Conservation (phyloP, 2,888 invertebrate species). For the Poecilus cupreus region DNA sequence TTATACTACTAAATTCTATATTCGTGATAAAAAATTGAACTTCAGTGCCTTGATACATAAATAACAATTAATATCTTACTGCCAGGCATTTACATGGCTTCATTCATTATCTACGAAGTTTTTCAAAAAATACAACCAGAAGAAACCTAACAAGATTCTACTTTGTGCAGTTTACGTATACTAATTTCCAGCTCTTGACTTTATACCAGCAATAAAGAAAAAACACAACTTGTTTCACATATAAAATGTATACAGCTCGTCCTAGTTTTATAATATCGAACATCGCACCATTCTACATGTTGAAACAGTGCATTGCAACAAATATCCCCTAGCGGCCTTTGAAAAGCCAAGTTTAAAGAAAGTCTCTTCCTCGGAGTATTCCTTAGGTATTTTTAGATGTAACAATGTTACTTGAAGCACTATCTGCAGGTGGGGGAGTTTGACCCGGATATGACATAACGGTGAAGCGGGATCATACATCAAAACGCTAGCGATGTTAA, state of each 20-base stretch:
- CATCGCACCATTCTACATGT: neutral
- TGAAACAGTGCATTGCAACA: neutral
- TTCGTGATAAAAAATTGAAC: no score
- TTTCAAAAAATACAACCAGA: no score
- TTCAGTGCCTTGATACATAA: no score
- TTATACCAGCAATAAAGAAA: no score
- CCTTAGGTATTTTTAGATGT: neutral
- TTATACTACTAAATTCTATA: no score
- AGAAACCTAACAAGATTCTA: no score
- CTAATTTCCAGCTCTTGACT: no score
- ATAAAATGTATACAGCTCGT: neutral
- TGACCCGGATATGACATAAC: neutral
- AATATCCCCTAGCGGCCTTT: neutral
- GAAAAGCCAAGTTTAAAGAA: neutral
- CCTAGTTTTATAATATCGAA: neutral
- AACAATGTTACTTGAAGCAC: neutral
- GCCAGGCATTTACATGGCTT: no score
- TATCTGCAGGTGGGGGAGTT: neutral
- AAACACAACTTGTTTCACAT: neutral
- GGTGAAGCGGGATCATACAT: constrained; percentile 10
- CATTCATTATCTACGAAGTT: no score
- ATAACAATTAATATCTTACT: no score
- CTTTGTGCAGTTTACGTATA: no score
- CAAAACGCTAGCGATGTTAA: constrained; percentile 5
- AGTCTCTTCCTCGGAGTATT: neutral